phyloP scores from a whole-genome alignment of 2,113 vertebrate genomes.

The Drymodes brunneopygia region DNA sequence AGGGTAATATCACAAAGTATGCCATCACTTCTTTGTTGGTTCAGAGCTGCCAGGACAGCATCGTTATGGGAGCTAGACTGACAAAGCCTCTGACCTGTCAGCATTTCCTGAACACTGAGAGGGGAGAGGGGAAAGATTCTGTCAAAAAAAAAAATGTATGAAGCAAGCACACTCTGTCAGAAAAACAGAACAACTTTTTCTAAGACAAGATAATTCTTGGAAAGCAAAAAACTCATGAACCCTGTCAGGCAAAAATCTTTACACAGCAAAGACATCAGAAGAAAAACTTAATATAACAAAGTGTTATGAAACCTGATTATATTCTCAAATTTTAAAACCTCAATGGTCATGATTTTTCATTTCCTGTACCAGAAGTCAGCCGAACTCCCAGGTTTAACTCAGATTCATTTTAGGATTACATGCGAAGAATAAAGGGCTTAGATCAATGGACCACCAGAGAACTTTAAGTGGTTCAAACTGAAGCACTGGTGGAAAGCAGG shows the following conservation, averaged over 20 bases:
- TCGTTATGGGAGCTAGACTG: slow-evolving; percentile 94
- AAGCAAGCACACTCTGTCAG: not conserved
- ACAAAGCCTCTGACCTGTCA: slow-evolving; percentile 95
- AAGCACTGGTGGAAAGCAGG: not conserved
- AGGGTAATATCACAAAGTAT: slow-evolving; percentile 93
- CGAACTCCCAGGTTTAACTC: not conserved
- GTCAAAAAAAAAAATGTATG: not conserved
- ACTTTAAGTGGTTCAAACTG: not conserved
- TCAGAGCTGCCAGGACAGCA: slow-evolving; percentile 89
- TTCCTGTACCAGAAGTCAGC: not conserved
- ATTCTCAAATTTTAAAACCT: not conserved
- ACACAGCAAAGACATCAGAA: not conserved
- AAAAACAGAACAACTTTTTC: not conserved
- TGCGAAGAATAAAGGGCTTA: not conserved
- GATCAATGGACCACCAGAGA: not conserved
- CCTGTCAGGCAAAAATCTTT: not conserved
- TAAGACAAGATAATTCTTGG: not conserved
- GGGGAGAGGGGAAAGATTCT: not conserved
- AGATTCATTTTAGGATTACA: not conserved
- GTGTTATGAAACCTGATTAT: not conserved
- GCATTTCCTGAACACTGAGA: slow-evolving; percentile 86
- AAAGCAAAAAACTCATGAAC: not conserved
- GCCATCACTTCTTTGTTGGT: slow-evolving; percentile 94
- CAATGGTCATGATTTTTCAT: not conserved
- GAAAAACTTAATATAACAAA: not conserved